Evolutionary conservation across 2,113 vertebrate genomes (phyloP).

Genomic region (Hemicordylus capensis): DNA sequence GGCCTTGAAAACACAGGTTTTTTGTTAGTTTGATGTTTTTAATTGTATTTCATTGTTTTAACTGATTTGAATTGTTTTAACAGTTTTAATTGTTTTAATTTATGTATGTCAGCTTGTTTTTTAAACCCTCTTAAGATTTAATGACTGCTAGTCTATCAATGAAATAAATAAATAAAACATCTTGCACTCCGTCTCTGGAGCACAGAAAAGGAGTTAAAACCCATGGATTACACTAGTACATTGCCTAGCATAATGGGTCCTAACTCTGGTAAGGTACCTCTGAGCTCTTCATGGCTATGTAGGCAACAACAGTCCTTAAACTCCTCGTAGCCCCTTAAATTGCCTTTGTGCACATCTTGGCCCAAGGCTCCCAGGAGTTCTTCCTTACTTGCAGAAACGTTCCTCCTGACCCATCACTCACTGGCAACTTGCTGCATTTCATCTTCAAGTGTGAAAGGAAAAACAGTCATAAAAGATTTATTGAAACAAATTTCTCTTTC

Average conservation of each 20-base stretch:
- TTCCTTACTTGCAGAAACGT: slow-evolving; percentile 47
- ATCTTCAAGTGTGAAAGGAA: slow-evolving; percentile 42
- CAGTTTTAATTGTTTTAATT: too few species aligned
- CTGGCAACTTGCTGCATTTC: slow-evolving; percentile 57
- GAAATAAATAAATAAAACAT: too few species aligned
- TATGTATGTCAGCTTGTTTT: too few species aligned
- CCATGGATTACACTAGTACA: neutral
- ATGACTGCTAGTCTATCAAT: too few species aligned
- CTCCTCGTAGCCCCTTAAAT: neutral
- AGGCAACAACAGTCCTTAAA: slow-evolving; percentile 1
- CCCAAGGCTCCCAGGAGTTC: slow-evolving; percentile 45
- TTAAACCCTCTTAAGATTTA: too few species aligned
- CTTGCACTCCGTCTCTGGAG: neutral
- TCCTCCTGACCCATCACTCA: slow-evolving; percentile 28
- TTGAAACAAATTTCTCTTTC: slow-evolving; percentile 65
- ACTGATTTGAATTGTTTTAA: too few species aligned
- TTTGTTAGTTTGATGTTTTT: too few species aligned
- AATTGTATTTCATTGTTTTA: too few species aligned
- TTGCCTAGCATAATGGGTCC: neutral
- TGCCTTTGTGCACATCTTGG: slow-evolving; percentile 28
- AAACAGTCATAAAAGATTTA: slow-evolving; percentile 53
- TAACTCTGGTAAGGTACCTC: neutral
- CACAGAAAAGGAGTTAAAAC: neutral
- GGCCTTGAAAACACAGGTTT: too few species aligned
- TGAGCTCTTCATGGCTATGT: neutral